Percentiles rank a stretch among this genome's conserved stretches.
Evolutionary conservation across 2,797 vertebrate genomes (phyloP).

Genomic region (Myotis daubentonii): DNA sequence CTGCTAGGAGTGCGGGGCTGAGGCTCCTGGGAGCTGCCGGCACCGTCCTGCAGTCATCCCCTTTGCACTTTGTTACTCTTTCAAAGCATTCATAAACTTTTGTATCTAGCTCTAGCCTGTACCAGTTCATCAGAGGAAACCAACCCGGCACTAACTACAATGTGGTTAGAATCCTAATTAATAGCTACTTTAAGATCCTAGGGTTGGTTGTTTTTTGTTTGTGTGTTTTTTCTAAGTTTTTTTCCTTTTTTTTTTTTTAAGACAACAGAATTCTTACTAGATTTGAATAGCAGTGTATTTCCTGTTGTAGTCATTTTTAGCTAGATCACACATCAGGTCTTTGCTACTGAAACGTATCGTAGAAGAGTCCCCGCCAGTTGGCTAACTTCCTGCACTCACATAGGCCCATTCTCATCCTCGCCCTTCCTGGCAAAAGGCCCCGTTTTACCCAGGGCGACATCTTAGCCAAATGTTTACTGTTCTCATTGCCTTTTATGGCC

Average conservation of each 20-base stretch:
- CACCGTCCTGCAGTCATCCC: slow-evolving; percentile 83
- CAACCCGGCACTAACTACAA: slow-evolving; percentile 46
- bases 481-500: slow-evolving; percentile 79
- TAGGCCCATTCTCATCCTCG: slow-evolving; percentile 73
- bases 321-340: slow-evolving; percentile 78
- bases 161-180: slow-evolving; percentile 50
- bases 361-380: slow-evolving; percentile 66
- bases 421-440: slow-evolving; percentile 67
- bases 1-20: slow-evolving; percentile 34
- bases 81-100: slow-evolving; percentile 84
- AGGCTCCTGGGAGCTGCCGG: slow-evolving; percentile 39
- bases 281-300: slow-evolving; percentile 80
- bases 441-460: slow-evolving; percentile 58
- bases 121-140: slow-evolving; percentile 76
- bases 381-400: slow-evolving; percentile 77
- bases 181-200: slow-evolving; percentile 53
- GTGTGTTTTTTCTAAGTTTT: neutral
- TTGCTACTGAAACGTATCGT: slow-evolving; percentile 73
- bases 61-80: slow-evolving; percentile 87
- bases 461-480: slow-evolving; percentile 80
- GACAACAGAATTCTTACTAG: slow-evolving; percentile 80
- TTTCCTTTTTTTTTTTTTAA: slow-evolving; percentile 8
- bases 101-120: slow-evolving; percentile 83
- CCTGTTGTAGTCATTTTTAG: slow-evolving; percentile 74
- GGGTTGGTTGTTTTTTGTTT: slow-evolving; percentile 60